A percentile compares a stretch with the other conserved stretches of the same genome.
Evolutionary conservation across 1,140 invertebrate genomes (phyloP).

Genomic region (Forficula auricularia): DNA sequence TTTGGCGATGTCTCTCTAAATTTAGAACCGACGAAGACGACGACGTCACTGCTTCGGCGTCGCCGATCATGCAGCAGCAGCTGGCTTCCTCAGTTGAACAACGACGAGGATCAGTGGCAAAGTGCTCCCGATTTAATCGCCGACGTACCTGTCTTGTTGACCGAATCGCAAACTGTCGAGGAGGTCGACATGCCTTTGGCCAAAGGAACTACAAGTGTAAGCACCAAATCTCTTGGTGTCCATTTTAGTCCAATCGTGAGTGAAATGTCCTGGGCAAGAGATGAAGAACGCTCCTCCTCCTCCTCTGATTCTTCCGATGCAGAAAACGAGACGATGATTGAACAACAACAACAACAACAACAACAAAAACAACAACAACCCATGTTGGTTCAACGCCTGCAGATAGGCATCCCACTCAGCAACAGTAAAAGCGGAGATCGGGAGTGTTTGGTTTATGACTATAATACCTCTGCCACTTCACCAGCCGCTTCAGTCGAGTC

Average conservation of each 20-base stretch:
- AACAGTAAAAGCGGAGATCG: too few species aligned
- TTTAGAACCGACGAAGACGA: neutral
- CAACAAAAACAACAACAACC: neutral
- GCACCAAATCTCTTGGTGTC: constrained; percentile 23
- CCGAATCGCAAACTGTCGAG: constrained; percentile 9
- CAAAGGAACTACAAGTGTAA: too few species aligned
- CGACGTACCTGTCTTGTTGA: constrained; percentile 8
- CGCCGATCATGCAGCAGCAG: constrained; percentile 8
- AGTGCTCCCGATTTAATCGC: constrained; percentile 18
- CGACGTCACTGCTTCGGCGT: neutral
- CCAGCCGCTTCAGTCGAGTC: too few species aligned
- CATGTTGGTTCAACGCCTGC: constrained; percentile 3
- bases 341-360: constrained; percentile 16
- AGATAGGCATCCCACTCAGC: constrained; percentile 2
- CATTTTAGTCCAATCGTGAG: constrained; percentile 52
- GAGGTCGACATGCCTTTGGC: constrained; percentile 8
- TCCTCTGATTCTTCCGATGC: constrained; percentile 19
- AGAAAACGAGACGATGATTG: neutral
- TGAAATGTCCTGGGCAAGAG: constrained; percentile 41
- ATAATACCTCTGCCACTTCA: too few species aligned
- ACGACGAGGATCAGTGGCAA: constrained; percentile 12
- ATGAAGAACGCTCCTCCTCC: constrained; percentile 27
- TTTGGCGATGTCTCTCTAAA: constrained; percentile 34
- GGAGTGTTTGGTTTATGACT: too few species aligned
- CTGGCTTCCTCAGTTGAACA: constrained; percentile 3